These are phyloP conservation scores for Discoglossus pictus DNA, from an alignment of 2,797 vertebrate species.

Conservation along the genomic window DNA sequence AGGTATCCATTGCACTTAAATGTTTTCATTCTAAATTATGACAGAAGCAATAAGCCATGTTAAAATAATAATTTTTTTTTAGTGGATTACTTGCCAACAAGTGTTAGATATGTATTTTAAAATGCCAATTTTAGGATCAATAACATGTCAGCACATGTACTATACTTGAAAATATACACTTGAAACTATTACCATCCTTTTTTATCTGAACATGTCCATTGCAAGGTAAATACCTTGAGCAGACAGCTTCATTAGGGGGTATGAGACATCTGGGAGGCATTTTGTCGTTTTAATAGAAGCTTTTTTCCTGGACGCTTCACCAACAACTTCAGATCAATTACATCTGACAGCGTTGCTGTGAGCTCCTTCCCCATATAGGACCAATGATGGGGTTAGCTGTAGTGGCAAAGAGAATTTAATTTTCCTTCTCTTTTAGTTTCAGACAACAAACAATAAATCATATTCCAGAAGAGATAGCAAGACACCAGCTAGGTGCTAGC, in stretches of 20 bases:
- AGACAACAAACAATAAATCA: conserved; percentile 87
- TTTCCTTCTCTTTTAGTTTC: conserved; percentile 79
- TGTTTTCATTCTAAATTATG: too few relatives aligned
- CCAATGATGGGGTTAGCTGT: conserved; percentile 66
- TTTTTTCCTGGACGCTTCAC: conserved; percentile 76
- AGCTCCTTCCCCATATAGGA: conserved; percentile 70
- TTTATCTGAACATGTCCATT: conserved; percentile 5
- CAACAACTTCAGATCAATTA: conserved; percentile 66
- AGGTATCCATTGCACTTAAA: too few relatives aligned
- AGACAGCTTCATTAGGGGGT: conserved; percentile 85
- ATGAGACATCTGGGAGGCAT: conserved; percentile 76
- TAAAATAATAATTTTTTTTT: too few relatives aligned
- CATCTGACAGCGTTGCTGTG: conserved; percentile 79
- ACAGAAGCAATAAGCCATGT: too few relatives aligned
- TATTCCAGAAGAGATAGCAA: conserved; percentile 89
- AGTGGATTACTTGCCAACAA: background rate
- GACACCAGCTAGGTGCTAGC: conserved; percentile 80
- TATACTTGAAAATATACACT: conserved; percentile 5
- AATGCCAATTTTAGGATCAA: conserved; percentile 7
- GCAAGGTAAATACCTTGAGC: conserved; percentile 83
- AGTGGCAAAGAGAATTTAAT: conserved; percentile 82
- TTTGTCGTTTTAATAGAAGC: conserved; percentile 83
- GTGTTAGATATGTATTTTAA: background rate
- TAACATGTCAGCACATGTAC: conserved; percentile 2
- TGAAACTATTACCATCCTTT: conserved; percentile 10